These are phyloP conservation scores for Pseudorasbora parva DNA, from an alignment of 2,113 vertebrate genomes.

Conservation along the genomic window DNA sequence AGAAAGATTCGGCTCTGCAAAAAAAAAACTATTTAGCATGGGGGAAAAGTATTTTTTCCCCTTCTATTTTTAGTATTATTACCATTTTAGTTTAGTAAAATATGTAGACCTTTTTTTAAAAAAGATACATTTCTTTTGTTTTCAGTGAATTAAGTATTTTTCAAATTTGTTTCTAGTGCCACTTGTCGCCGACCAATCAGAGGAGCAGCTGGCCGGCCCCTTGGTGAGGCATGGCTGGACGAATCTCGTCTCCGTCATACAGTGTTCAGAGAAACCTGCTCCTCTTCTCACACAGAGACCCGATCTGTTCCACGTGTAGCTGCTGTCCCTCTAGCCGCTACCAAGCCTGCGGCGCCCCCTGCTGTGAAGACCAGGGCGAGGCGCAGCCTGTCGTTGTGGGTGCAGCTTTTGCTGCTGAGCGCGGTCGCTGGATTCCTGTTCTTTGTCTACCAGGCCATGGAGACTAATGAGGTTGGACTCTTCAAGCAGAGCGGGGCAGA, in stretches of 20 bases:
- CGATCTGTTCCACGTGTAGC: conserved; percentile 52
- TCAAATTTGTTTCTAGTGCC: conserved; percentile 74
- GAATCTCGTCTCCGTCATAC: conserved; percentile 66
- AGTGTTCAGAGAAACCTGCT: conserved; percentile 61
- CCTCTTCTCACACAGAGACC: conserved; percentile 64
- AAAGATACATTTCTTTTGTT: neutral
- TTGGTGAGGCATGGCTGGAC: conserved; percentile 80
- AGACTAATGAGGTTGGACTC: conserved; percentile 85
- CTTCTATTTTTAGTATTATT: too few species aligned
- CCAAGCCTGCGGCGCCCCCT: conserved; percentile 49
- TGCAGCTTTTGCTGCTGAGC: conserved; percentile 85
- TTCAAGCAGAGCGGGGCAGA: conserved; percentile 61
- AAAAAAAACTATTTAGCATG: too few species aligned
- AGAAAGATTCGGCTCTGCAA: too few species aligned
- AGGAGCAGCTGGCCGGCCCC: conserved; percentile 87
- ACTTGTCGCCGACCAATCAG: conserved; percentile 91
- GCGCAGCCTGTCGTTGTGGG: conserved; percentile 82
- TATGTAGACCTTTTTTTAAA: neutral
- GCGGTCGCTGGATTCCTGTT: conserved; percentile 81
- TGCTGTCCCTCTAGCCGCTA: conserved; percentile 8
- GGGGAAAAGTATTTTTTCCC: too few species aligned
- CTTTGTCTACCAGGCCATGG: conserved; percentile 94
- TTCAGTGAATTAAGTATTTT: neutral
- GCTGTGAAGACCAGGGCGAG: conserved; percentile 49
- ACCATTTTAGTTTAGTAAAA: too few species aligned